Base-by-base conservation (phyloP, 92 coral and sea anemone species). In the Muricea muricata region DNA sequence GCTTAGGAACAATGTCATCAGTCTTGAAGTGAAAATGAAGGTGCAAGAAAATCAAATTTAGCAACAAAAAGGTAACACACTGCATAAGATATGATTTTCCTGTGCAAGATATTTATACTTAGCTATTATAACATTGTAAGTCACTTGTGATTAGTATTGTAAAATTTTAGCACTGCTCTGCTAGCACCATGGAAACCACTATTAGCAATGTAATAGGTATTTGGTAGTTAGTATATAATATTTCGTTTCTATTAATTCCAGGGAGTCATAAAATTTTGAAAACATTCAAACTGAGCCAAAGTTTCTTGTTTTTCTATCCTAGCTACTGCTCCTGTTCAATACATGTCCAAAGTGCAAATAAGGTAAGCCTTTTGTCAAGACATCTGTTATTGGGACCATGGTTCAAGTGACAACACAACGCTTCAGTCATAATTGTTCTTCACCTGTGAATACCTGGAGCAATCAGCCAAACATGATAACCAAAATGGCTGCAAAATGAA, bases 321-420 rank as follows among this genome's bases (percentile, higher is more conserved):
- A 84, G 72, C 84, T 87, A 30, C 82, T 87, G 76, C 89, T 83
- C 65, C 81, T 84, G 28, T 87, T 87, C 88, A 87, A 87, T 37
- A 82, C 71, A 18, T 88, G 91, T 50, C 91, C 91, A 11, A 56
- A 78, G 65, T 84, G 91, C 35, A 88, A 88, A 73, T 42, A 37
- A 21, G 75, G 65, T 10, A 84, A 84, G 21, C 85, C 81, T 29
- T 84, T 54, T 30, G 85, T 88, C 23, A 80, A 88, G 61, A 76
- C 84, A 47, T 42, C 35, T 63, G 76, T 52, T 21, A 24, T 75
- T 65, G 91, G 89, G 37, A 83, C 91, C 50, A 84, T 88, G 85
- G 91, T 88, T 30, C 39, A 88, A 55, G 79, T 88, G 29, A 84
- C 54, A 23, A 76, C 85, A 11, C 40, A 37, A 45, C 84, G 91